phyloP scores from a whole-genome alignment of 2,888 invertebrate species.

The Pristionchus fissidentatus region DNA sequence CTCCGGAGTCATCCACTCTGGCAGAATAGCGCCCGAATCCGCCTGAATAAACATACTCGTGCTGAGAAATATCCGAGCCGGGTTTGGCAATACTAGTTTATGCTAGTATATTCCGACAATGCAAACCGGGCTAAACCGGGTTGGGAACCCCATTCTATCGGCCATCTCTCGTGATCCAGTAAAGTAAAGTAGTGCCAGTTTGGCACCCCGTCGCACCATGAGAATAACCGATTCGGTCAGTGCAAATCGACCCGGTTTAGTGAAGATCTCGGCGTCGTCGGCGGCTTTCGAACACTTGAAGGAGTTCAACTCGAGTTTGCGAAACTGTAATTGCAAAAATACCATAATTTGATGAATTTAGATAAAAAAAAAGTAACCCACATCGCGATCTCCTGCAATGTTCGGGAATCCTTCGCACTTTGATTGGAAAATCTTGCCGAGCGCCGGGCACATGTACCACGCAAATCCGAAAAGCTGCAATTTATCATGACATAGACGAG shows the following conservation, averaged over 20 bases:
- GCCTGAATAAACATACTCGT: slow-evolving; percentile 2
- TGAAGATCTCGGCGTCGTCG: background rate
- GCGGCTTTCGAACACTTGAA: slow-evolving; percentile 6
- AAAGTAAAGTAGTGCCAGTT: too few species aligned
- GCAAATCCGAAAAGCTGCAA: background rate
- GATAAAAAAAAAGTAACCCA: background rate
- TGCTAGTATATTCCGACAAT: too few species aligned
- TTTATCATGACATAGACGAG: too few species aligned
- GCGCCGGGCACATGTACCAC: background rate
- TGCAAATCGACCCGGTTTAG: background rate
- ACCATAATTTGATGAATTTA: background rate
- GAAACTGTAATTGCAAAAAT: background rate
- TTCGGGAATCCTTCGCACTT: background rate
- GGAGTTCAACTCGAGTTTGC: background rate
- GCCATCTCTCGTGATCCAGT: too few species aligned
- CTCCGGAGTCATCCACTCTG: slow-evolving; percentile 15
- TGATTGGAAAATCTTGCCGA: background rate
- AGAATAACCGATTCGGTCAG: background rate
- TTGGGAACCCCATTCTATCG: too few species aligned
- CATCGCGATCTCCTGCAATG: background rate
- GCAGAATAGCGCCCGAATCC: background rate
- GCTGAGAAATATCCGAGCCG: too few species aligned
- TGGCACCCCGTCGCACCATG: background rate
- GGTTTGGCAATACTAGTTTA: too few species aligned
- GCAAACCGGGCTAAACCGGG: too few species aligned